Evolutionary conservation across 1,140 invertebrate species (phyloP).

Genomic region (Philotrypesis tridentata): DNA sequence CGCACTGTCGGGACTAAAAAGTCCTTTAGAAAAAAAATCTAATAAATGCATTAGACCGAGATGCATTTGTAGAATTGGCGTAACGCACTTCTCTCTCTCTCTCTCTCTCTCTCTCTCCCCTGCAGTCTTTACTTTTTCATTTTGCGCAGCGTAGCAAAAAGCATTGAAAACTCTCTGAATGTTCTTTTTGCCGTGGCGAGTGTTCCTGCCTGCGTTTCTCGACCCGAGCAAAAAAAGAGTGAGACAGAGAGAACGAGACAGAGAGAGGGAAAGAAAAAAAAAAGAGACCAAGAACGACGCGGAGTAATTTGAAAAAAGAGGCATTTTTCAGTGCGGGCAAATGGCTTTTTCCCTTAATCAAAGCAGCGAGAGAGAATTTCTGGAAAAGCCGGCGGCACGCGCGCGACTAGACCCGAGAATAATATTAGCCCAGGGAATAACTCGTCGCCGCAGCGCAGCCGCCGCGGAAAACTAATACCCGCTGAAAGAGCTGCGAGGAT

Average conservation of each 20-base stretch:
- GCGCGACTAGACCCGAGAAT: constrained; percentile 7
- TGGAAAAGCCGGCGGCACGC: background rate
- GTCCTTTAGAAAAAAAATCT: background rate
- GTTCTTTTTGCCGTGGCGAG: background rate
- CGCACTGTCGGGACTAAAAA: too few relatives aligned
- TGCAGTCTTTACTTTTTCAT: too few relatives aligned
- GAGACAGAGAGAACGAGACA: too few relatives aligned
- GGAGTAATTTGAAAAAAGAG: constrained; percentile 12
- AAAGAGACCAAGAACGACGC: background rate
- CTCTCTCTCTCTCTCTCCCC: too few relatives aligned
- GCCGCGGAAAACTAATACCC: constrained; percentile 17
- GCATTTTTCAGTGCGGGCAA: constrained; percentile 4
- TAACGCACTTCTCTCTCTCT: background rate
- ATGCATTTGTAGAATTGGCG: constrained; percentile 3
- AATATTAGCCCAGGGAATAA: constrained; percentile 36
- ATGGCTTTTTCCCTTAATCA: constrained; percentile 31
- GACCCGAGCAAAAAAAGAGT: too few relatives aligned
- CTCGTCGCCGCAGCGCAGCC: background rate
- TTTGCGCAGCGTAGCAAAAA: background rate
- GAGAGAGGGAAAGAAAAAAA: too few relatives aligned
- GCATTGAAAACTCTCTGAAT: background rate
- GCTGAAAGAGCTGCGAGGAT: constrained; percentile 14
- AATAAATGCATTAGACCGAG: background rate
- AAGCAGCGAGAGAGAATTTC: background rate
- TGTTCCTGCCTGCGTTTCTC: background rate